Evolutionary conservation across 2,888 invertebrate genomes (phyloP).

Genomic region (Nymphalis polychloros): DNA sequence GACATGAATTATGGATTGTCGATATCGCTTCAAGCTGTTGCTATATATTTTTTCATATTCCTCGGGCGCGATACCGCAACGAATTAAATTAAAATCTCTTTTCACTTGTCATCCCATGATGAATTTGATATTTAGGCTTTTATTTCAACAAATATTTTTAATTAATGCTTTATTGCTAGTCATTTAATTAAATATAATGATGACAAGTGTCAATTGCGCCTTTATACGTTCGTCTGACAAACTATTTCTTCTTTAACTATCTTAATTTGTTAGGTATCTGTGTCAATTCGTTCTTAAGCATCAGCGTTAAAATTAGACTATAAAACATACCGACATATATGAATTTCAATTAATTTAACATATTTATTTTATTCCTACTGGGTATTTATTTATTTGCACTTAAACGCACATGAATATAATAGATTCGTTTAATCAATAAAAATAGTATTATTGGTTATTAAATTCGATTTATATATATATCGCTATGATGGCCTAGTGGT

Average conservation of each 20-base stretch:
- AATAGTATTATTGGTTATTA: too few species aligned
- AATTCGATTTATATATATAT: too few species aligned
- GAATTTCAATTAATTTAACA: too few species aligned
- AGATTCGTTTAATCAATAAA: too few species aligned
- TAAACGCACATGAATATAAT: too few species aligned
- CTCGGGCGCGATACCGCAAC: slow-evolving; percentile 78
- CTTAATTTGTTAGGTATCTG: slow-evolving; percentile 1
- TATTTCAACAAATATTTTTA: slow-evolving; percentile 40
- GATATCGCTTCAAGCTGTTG: slow-evolving; percentile 82
- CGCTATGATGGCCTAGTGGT: too few species aligned
- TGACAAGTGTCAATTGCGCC: slow-evolving; percentile 6
- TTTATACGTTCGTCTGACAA: background rate
- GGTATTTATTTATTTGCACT: too few species aligned
- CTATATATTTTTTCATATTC: slow-evolving; percentile 76
- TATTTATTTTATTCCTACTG: too few species aligned
- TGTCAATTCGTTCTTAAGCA: slow-evolving; percentile 4
- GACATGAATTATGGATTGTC: slow-evolving; percentile 83
- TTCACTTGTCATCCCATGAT: slow-evolving; percentile 80
- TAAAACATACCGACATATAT: background rate
- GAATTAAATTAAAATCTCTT: slow-evolving; percentile 83
- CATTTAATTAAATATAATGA: background rate
- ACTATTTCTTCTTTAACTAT: slow-evolving; percentile 2
- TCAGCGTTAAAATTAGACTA: slow-evolving; percentile 1
- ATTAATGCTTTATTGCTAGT: background rate
- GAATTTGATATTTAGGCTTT: slow-evolving; percentile 75